Conservation (phyloP, 2,113 vertebrate genomes). For the Gadus macrocephalus region DNA sequence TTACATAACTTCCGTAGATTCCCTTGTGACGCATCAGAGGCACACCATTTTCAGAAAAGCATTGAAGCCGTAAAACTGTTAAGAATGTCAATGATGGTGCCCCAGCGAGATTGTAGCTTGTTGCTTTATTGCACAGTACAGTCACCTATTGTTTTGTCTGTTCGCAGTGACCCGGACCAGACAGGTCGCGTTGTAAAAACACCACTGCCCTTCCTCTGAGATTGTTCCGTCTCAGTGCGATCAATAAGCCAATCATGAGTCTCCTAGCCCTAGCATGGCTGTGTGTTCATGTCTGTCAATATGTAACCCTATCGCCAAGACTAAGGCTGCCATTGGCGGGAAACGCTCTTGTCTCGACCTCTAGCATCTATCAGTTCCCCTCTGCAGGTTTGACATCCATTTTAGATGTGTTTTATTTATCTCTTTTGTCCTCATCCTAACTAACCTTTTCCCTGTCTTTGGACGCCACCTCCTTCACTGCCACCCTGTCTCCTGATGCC, state of each 20-base stretch:
- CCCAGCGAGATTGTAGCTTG: too few species aligned
- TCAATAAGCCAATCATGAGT: slow-evolving; percentile 63
- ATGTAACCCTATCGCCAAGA: slow-evolving; percentile 55
- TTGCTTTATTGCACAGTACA: too few species aligned
- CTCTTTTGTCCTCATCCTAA: slow-evolving; percentile 19
- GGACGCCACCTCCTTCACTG: background rate
- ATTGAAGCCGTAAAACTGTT: too few species aligned
- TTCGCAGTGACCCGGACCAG: slow-evolving; percentile 44
- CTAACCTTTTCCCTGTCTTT: slow-evolving; percentile 45
- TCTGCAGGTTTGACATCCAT: slow-evolving; percentile 26
- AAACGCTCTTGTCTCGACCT: slow-evolving; percentile 60
- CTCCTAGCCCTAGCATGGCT: slow-evolving; percentile 27
- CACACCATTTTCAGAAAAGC: too few species aligned
- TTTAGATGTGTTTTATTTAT: slow-evolving; percentile 34
- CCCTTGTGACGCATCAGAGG: too few species aligned
- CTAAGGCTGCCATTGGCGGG: slow-evolving; percentile 38
- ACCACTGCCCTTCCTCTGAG: slow-evolving; percentile 51
- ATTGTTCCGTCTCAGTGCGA: slow-evolving; percentile 41
- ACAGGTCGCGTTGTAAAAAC: slow-evolving; percentile 38
- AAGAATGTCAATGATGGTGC: too few species aligned
- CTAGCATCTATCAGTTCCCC: slow-evolving; percentile 50
- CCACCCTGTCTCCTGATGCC: slow-evolving; percentile 45
- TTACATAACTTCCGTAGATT: too few species aligned
- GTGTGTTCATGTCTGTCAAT: slow-evolving; percentile 15
- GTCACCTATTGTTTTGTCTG: slow-evolving; percentile 49